phyloP scores from a whole-genome alignment of 2,113 vertebrate species.

The Gambusia holbrooki region DNA sequence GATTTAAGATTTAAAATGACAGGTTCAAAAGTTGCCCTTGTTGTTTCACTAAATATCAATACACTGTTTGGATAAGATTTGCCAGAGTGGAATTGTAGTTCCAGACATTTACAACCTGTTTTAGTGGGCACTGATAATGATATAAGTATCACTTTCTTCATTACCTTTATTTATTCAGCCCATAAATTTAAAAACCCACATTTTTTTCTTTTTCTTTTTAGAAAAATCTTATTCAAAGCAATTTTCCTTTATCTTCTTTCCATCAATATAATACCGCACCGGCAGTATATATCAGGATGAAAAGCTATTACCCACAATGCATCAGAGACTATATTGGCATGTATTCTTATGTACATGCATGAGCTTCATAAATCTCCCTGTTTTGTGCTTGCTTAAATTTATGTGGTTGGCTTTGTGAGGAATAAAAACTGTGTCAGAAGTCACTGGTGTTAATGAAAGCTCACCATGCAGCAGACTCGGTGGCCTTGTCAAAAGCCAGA shows the following conservation, averaged over 20 bases:
- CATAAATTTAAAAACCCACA: no score
- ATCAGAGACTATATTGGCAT: background rate
- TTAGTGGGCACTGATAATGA: no score
- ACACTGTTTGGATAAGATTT: background rate
- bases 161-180: no score
- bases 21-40: background rate
- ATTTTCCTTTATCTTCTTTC: no score
- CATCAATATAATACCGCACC: no score
- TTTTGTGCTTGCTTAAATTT: background rate
- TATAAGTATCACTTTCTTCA: no score
- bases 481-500: conserved; percentile 58
- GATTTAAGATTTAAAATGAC: background rate
- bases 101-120: no score
- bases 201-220: no score
- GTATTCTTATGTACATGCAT: background rate
- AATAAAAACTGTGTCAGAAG: conserved; percentile 38
- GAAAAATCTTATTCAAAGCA: no score
- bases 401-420: conserved; percentile 11
- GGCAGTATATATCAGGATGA: no score
- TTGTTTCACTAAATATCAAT: background rate
- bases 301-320: no score
- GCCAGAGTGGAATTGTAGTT: no score
- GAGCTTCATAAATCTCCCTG: background rate
- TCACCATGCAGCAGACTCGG: conserved; percentile 14
- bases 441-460: conserved; percentile 45